Conservation (phyloP, 53 echinoderm and acorn worm genomes). For the Henricia sp. region DNA sequence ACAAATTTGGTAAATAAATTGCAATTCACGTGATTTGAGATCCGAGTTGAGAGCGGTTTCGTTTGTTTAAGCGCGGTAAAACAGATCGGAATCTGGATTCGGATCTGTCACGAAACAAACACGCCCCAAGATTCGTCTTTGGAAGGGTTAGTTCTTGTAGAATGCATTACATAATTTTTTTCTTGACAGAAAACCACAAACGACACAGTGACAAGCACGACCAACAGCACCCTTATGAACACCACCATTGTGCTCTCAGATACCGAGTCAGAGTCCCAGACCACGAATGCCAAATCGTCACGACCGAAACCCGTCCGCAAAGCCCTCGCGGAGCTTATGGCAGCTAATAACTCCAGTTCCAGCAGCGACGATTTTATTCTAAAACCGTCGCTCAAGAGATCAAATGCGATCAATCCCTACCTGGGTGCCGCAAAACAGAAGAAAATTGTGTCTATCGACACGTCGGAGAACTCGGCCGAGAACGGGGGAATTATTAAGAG, state of each 20-base stretch:
- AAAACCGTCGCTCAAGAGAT: conserved; percentile 30
- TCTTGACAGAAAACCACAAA: conserved; percentile 22
- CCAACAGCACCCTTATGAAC: conserved; percentile 67
- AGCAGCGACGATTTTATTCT: conserved; percentile 43
- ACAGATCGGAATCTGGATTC: too few relatives aligned
- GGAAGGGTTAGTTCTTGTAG: too few relatives aligned
- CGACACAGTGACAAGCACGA: conserved; percentile 42
- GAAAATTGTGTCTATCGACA: neutral
- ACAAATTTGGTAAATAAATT: too few relatives aligned
- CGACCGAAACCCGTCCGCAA: neutral
- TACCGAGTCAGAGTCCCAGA: conserved; percentile 13
- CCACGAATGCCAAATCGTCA: neutral
- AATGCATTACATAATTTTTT: neutral
- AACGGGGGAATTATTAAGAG: conserved; percentile 65
- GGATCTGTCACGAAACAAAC: too few relatives aligned
- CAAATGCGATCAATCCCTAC: conserved; percentile 10
- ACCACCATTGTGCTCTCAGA: conserved; percentile 73
- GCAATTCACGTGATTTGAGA: too few relatives aligned
- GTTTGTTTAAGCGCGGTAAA: too few relatives aligned
- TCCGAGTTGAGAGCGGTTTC: too few relatives aligned
- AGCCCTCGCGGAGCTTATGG: conserved; percentile 4
- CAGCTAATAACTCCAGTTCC: neutral
- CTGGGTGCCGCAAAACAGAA: neutral
- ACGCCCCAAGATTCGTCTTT: too few relatives aligned
- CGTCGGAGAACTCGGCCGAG: conserved; percentile 47